Evolutionary conservation across 2,113 vertebrate genomes (phyloP).

Genomic region (Eubucco bourcierii): DNA sequence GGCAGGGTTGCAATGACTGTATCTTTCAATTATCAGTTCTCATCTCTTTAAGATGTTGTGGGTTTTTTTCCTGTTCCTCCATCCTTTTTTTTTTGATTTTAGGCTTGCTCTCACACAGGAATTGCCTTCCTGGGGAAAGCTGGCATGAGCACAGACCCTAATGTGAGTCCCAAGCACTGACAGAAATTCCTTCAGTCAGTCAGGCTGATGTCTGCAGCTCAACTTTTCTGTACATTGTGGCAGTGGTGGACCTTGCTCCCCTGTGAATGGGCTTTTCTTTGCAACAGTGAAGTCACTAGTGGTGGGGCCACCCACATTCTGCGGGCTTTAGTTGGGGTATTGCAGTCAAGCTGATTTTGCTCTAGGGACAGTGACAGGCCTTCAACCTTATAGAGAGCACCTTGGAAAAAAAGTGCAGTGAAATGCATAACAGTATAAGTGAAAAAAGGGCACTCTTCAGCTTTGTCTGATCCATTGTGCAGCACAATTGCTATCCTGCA

Average conservation of each 20-base stretch:
- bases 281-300: rapidly evolving
- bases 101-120: not conserved
- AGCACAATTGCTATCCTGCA: rapidly evolving
- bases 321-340: not conserved
- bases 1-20: not conserved
- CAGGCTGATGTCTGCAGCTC: not conserved
- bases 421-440: rapidly evolving
- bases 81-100: not conserved
- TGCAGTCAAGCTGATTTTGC: not conserved
- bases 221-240: rapidly evolving
- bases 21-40: not conserved
- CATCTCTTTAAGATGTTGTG: not conserved
- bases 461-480: not conserved
- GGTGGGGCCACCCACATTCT: not conserved
- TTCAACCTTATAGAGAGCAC: not conserved
- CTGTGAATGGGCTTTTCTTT: not conserved
- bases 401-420: not conserved
- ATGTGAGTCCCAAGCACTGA: rapidly evolving
- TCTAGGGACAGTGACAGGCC: not conserved
- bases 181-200: not conserved
- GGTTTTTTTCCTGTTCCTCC: not conserved
- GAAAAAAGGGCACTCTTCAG: not conserved
- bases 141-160: not conserved
- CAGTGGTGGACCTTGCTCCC: not conserved
- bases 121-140: not conserved